Evolutionary conservation across 2,888 invertebrate species (phyloP).

Genomic region (Sycophila texana): DNA sequence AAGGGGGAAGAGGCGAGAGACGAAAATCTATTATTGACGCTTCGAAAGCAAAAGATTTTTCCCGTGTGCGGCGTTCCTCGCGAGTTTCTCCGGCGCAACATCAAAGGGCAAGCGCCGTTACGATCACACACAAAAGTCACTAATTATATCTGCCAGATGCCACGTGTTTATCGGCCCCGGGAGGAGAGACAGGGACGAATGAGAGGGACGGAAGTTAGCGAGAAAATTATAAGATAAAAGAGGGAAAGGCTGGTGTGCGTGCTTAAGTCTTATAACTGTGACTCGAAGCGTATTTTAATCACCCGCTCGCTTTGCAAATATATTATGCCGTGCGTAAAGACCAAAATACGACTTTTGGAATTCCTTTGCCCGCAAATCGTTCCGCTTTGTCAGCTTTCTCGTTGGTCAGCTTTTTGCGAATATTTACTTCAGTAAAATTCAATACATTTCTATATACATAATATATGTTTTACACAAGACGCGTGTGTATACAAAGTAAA

Average conservation of each 20-base stretch:
- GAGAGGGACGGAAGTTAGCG: not conserved
- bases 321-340: too few relatives aligned
- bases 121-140: conserved; percentile 38
- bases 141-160: conserved; percentile 58
- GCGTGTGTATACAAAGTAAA: too few relatives aligned
- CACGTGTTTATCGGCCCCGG: conserved; percentile 48
- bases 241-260: not conserved
- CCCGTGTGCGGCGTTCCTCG: conserved; percentile 20
- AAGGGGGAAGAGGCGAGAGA: too few relatives aligned
- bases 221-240: not conserved
- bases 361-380: too few relatives aligned
- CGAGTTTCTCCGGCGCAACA: conserved; percentile 1
- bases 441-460: too few relatives aligned
- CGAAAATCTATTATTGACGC: conserved; percentile 30
- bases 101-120: conserved; percentile 40
- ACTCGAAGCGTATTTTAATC: too few relatives aligned
- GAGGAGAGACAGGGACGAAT: conserved; percentile 8
- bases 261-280: not conserved
- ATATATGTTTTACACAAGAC: too few relatives aligned
- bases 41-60: conserved; percentile 19
- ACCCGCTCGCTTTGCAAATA: too few relatives aligned
- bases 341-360: too few relatives aligned
- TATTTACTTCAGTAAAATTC: too few relatives aligned
- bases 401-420: too few relatives aligned
- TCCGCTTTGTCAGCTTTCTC: too few relatives aligned